phyloP scores from a whole-genome alignment of 2,113 vertebrate species.

The Spea bombifrons region DNA sequence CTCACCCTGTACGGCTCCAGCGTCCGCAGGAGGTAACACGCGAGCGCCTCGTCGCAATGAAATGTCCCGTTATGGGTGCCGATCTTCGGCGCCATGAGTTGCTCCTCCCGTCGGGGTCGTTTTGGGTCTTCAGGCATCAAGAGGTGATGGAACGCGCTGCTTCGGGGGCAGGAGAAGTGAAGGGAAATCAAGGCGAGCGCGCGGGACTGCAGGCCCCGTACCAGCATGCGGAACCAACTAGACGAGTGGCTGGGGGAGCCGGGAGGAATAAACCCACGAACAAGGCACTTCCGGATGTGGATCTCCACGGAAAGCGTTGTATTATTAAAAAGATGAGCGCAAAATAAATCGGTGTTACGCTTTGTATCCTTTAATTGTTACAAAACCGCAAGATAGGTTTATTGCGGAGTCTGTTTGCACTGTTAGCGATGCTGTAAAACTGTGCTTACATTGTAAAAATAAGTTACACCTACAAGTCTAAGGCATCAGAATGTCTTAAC shows the following conservation, averaged over 20 bases:
- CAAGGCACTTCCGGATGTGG: conserved; percentile 6
- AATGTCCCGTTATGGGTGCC: conserved; percentile 92
- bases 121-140: conserved; percentile 48
- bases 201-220: accelerated
- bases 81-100: conserved; percentile 62
- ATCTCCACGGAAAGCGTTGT: not conserved
- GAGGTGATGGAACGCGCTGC: not conserved
- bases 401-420: too few species aligned
- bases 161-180: accelerated
- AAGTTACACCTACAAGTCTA: too few species aligned
- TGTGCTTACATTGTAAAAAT: too few species aligned
- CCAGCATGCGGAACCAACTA: conserved; percentile 40
- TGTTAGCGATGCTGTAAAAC: too few species aligned
- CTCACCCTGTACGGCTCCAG: conserved; percentile 81
- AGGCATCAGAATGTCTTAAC: too few species aligned
- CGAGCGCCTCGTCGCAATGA: conserved; percentile 91
- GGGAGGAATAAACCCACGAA: conserved; percentile 6
- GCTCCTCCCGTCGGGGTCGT: conserved; percentile 30
- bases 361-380: too few species aligned
- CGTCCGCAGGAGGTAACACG: conserved; percentile 82
- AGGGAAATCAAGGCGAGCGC: not conserved
- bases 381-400: too few species aligned
- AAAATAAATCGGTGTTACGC: too few species aligned
- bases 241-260: not conserved
- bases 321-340: too few species aligned